Evolutionary conservation across 2,113 vertebrate species (phyloP).

Genomic region (Bambusicola thoracicus): DNA sequence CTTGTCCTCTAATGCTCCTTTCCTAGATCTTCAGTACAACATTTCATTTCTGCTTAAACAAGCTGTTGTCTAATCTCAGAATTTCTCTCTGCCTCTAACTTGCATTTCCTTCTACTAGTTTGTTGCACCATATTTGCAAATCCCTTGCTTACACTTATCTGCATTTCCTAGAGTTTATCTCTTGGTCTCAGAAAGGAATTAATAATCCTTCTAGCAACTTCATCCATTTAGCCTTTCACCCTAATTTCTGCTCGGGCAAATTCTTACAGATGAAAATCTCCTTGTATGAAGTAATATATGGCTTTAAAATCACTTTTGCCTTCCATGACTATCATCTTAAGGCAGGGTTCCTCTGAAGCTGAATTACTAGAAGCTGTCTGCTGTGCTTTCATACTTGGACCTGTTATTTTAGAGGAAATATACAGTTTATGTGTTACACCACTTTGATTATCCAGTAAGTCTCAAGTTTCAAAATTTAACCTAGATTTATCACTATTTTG

Average conservation of each 20-base stretch:
- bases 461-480: neutral
- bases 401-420: neutral
- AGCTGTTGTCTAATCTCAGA: neutral
- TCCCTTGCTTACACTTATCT: neutral
- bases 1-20: neutral
- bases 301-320: neutral
- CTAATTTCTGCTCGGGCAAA: neutral
- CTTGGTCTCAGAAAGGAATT: slow-evolving; percentile 41
- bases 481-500: neutral
- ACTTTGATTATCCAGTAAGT: neutral
- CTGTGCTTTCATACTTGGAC: neutral
- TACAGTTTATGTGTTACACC: neutral
- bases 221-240: slow-evolving; percentile 15
- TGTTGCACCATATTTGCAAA: neutral
- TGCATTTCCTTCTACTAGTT: neutral
- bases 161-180: neutral
- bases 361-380: neutral
- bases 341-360: neutral
- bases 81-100: neutral
- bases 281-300: neutral
- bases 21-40: neutral
- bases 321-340: neutral
- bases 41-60: neutral
- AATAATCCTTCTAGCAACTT: slow-evolving; percentile 26
- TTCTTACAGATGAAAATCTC: neutral